Evolutionary conservation across 2,888 invertebrate species (phyloP), one percentile per base, ranked within the genome.

Genomic region (Coecobrya sp.): DNA sequence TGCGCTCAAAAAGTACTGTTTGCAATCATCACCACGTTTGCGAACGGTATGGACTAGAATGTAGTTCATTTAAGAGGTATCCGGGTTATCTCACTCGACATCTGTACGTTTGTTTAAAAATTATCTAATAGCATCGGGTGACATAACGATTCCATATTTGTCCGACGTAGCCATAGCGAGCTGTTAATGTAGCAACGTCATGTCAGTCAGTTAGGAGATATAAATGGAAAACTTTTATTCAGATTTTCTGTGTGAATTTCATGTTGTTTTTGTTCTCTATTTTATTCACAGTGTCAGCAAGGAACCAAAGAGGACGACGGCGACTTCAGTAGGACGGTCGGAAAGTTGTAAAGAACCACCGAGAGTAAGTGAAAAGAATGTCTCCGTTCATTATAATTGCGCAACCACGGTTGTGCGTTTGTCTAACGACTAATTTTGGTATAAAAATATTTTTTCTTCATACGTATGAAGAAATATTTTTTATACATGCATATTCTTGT

Each of bases 261-360:
- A 76, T 22, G 0, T 27, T 52, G 16, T 82, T 82, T 82, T 82
- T 11, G n/a, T n/a, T 45, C 7, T 49, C 13, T 82, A 19, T 36
- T 59, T 59, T 55, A 10, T 59, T n/a, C 4, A 95, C 95, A 86
- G 94, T 95, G 42, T n/a, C 95, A 95, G 45, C 95, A 95, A n/a
- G 90, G 95, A 95, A 87, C 94, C 95, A 62, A 95, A 95, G 93
- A 95, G 95, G 91, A 93, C 95, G 22, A 94, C 95, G 22, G 94
- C 95, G 30, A 95, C 95, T 85, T 95, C 95, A 86, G 96, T 96
- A 91, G 97, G 97, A 95, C 96, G 97, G 94, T 97, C 97, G 93
- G 97, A 97, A 96, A 97, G 97, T 95, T 97, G 97, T 96, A 97
- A 97, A 96, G 97, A 97, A 95, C 96, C 97, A 95, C 96, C 96